These are phyloP conservation scores for Tenualosa ilisha DNA, from an alignment of 2,797 vertebrate genomes.

Conservation along the genomic window DNA sequence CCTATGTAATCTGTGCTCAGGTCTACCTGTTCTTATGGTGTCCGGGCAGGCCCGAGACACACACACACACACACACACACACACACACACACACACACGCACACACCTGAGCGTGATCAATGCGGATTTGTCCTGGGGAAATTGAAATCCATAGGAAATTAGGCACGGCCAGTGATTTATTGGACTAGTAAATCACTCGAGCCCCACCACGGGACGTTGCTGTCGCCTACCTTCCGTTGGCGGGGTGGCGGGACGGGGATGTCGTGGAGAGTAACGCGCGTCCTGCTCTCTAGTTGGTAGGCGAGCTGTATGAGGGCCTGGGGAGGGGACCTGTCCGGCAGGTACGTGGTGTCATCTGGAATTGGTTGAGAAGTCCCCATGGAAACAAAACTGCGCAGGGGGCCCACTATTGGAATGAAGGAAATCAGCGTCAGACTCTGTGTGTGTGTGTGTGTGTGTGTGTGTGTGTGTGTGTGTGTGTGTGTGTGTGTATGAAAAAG, in stretches of 20 bases:
- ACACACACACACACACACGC: constrained; percentile 58
- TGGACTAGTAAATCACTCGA: constrained; percentile 72
- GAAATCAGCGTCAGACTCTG: constrained; percentile 21
- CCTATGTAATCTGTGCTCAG: background rate
- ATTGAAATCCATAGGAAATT: constrained; percentile 81
- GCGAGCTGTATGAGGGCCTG: constrained; percentile 61
- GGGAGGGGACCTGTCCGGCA: constrained; percentile 57
- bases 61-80: constrained; percentile 20
- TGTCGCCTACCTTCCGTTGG: constrained; percentile 58
- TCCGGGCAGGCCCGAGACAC: background rate
- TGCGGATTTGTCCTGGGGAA: constrained; percentile 74
- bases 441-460: constrained; percentile 12
- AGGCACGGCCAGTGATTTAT: constrained; percentile 74
- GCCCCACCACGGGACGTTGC: constrained; percentile 25
- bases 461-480: constrained; percentile 10
- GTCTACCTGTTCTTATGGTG: background rate
- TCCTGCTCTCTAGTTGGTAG: constrained; percentile 67
- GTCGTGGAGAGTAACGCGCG: constrained; percentile 64
- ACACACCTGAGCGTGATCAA: constrained; percentile 76
- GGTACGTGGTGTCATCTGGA: constrained; percentile 50
- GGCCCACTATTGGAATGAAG: constrained; percentile 56
- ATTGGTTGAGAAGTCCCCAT: constrained; percentile 68
- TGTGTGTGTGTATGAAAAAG: background rate
- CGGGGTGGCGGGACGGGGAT: constrained; percentile 48
- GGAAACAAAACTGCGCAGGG: constrained; percentile 70